A percentile compares a stretch with the other conserved stretches of the same genome.
Conservation (phyloP, 2,888 invertebrate genomes). For the Drosophila percnosoma region DNA sequence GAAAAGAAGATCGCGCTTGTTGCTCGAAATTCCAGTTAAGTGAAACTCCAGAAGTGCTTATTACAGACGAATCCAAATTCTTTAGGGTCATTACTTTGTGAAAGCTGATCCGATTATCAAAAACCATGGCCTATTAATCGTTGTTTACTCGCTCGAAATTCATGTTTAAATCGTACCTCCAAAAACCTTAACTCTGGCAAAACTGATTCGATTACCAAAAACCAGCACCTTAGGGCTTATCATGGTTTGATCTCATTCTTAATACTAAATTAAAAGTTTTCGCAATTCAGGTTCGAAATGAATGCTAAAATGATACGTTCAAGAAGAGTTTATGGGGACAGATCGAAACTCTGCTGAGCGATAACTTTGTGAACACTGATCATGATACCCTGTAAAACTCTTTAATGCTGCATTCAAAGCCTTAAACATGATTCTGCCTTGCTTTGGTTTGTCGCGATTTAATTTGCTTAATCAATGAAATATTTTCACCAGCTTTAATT, state of each 20-base stretch:
- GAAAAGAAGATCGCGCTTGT: background rate
- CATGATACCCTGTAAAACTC: background rate
- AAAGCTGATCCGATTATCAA: background rate
- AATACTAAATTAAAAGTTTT: background rate
- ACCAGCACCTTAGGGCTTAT: background rate
- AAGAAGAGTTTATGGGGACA: background rate
- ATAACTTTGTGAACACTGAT: background rate
- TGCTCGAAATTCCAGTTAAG: background rate
- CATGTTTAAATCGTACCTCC: too few relatives aligned
- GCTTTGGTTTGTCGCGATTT: background rate
- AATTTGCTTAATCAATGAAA: constrained; percentile 12
- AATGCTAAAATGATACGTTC: background rate
- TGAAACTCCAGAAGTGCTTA: background rate
- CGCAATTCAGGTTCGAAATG: background rate
- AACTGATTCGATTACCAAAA: background rate
- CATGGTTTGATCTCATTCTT: background rate
- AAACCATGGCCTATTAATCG: background rate
- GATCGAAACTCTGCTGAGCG: background rate
- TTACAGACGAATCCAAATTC: background rate
- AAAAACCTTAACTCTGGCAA: background rate
- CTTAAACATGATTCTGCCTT: background rate
- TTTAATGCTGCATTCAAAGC: background rate
- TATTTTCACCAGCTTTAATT: constrained; percentile 56
- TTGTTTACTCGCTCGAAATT: background rate
- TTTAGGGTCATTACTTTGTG: background rate